Percentiles rank a stretch among this genome's conserved stretches.
Evolutionary conservation across 2,888 invertebrate genomes (phyloP).

Genomic region (Cheilosia impressa): DNA sequence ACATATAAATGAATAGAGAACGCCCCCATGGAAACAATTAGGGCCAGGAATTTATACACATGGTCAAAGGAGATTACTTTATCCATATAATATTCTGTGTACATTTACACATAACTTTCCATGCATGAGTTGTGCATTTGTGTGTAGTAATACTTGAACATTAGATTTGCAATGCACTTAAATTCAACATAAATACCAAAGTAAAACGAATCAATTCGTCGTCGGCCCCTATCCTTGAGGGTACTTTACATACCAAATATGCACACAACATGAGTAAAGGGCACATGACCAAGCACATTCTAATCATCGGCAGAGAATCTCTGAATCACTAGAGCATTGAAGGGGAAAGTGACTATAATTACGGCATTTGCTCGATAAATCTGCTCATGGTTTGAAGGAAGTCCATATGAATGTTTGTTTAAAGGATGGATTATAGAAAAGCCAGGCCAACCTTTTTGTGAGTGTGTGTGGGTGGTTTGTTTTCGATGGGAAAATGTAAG

Average conservation of each 20-base stretch:
- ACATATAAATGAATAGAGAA: no score
- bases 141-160: background rate
- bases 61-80: no score
- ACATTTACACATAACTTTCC: background rate
- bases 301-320: conserved; percentile 1
- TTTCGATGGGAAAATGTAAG: no score
- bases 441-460: no score
- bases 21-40: no score
- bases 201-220: conserved; percentile 2
- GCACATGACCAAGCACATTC: background rate
- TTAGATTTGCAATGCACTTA: background rate
- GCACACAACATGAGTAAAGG: background rate
- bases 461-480: no score
- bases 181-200: conserved; percentile 3
- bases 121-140: background rate
- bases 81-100: background rate
- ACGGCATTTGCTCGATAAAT: conserved; percentile 33
- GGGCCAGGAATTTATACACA: no score
- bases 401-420: background rate
- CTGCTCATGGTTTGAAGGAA: background rate
- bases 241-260: background rate
- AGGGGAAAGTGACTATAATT: conserved; percentile 32
- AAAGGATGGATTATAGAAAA: background rate
- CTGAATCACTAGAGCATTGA: conserved; percentile 19
- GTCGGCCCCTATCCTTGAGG: background rate